These are phyloP conservation scores for Acanthopleura granulata DNA, from an alignment of 2,888 invertebrate genomes.

Conservation along the genomic window DNA sequence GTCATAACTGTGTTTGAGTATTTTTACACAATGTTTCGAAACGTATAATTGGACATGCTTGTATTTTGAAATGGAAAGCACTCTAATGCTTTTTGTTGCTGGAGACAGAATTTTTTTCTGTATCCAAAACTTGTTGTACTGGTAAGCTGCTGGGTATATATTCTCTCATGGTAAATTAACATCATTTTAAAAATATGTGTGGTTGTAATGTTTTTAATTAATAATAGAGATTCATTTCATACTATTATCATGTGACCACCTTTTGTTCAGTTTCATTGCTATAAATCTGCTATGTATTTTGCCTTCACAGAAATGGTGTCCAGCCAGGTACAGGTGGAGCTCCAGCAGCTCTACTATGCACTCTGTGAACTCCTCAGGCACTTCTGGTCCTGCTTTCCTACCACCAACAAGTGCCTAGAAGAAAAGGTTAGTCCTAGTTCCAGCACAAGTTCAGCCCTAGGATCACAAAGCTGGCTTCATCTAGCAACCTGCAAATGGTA, in stretches of 20 bases:
- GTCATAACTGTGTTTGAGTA: too few species aligned
- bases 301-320: slow-evolving; percentile 75
- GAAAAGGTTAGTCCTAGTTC: slow-evolving; percentile 72
- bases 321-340: slow-evolving; percentile 79
- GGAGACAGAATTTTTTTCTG: background rate
- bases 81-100: background rate
- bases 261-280: too few species aligned
- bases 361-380: slow-evolving; percentile 90
- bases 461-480: too few species aligned
- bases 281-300: background rate
- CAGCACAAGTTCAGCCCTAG: too few species aligned
- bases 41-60: background rate
- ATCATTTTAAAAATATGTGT: too few species aligned
- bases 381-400: slow-evolving; percentile 94
- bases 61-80: background rate
- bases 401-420: slow-evolving; percentile 81
- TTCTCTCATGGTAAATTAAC: too few species aligned
- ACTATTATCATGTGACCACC: too few species aligned
- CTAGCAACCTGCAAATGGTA: too few species aligned
- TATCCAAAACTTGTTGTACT: too few species aligned
- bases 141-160: background rate
- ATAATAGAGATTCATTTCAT: too few species aligned
- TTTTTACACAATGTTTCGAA: background rate
- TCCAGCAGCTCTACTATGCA: slow-evolving; percentile 87
- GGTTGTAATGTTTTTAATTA: too few species aligned